phyloP scores from a whole-genome alignment of 2,888 invertebrate species.

The Ecliptopera silaceata region DNA sequence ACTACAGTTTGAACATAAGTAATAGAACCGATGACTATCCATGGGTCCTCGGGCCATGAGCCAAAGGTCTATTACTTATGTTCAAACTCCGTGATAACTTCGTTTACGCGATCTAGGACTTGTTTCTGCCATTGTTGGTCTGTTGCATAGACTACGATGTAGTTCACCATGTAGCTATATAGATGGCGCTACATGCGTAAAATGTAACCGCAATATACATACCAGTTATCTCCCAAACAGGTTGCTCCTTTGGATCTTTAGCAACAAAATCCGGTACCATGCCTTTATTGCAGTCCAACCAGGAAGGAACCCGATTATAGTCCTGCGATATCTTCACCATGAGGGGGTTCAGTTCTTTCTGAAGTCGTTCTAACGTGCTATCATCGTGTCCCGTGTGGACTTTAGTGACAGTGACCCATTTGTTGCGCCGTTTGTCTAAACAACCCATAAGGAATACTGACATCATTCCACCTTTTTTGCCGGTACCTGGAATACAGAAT shows the following conservation, averaged over 20 bases:
- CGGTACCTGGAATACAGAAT: slow-evolving; percentile 81
- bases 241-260: slow-evolving; percentile 91
- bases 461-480: slow-evolving; percentile 95
- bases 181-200: too few species aligned
- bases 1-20: too few species aligned
- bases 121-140: too few species aligned
- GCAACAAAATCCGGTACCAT: slow-evolving; percentile 96
- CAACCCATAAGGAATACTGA: slow-evolving; percentile 98
- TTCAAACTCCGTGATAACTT: too few species aligned
- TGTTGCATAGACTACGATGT: too few species aligned
- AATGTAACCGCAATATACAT: too few species aligned
- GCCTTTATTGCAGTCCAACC: slow-evolving; percentile 92
- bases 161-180: too few species aligned
- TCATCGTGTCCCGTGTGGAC: slow-evolving; percentile 95
- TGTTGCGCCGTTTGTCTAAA: slow-evolving; percentile 84
- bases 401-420: slow-evolving; percentile 96
- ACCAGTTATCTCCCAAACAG: slow-evolving; percentile 97
- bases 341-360: slow-evolving; percentile 79
- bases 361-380: slow-evolving; percentile 89
- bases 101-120: too few species aligned
- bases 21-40: too few species aligned
- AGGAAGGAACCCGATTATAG: slow-evolving; percentile 86
- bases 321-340: slow-evolving; percentile 94
- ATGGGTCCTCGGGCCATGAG: too few species aligned
- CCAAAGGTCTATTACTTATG: too few species aligned